A percentile compares a stretch with the other conserved stretches of the same genome.
Evolutionary conservation across 2,797 vertebrate species (phyloP).

Genomic region (Centropyge bicolor): DNA sequence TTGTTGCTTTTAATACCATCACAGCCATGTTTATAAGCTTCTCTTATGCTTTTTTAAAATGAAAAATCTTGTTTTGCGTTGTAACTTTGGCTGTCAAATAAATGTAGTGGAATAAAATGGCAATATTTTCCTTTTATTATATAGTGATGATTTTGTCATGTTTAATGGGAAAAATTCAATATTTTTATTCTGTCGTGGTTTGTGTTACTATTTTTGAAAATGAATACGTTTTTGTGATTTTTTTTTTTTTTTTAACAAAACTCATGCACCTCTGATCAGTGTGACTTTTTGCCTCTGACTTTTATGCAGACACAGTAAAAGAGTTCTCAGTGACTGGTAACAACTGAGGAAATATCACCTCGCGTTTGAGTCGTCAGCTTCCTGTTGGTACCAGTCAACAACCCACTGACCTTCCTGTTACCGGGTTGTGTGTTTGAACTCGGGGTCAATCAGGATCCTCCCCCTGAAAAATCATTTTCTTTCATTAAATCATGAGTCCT

Average conservation of each 20-base stretch:
- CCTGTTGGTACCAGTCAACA: slow-evolving; percentile 36
- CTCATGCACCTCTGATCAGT: not conserved
- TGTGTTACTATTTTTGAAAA: not conserved
- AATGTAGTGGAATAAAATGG: not conserved
- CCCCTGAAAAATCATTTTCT: not conserved
- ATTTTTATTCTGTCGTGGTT: not conserved
- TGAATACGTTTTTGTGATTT: not conserved
- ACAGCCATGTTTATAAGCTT: not conserved
- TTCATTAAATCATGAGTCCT: not conserved
- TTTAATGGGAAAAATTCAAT: not conserved
- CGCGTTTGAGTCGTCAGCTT: slow-evolving; percentile 41
- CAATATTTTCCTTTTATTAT: not conserved
- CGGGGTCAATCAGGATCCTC: slow-evolving; percentile 12
- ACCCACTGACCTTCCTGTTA: slow-evolving; percentile 48
- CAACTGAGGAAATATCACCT: slow-evolving; percentile 26
- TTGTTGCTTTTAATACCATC: no score
- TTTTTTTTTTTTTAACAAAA: not conserved
- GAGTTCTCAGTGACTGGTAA: not conserved
- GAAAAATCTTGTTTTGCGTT: not conserved
- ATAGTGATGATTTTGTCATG: not conserved
- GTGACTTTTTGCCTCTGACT: not conserved
- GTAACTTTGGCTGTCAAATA: not conserved
- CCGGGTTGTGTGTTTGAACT: slow-evolving; percentile 40
- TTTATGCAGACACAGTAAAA: not conserved
- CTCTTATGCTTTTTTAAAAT: not conserved